Evolutionary conservation across 2,797 vertebrate genomes (phyloP).

Genomic region (Sebastes trivittatus): DNA sequence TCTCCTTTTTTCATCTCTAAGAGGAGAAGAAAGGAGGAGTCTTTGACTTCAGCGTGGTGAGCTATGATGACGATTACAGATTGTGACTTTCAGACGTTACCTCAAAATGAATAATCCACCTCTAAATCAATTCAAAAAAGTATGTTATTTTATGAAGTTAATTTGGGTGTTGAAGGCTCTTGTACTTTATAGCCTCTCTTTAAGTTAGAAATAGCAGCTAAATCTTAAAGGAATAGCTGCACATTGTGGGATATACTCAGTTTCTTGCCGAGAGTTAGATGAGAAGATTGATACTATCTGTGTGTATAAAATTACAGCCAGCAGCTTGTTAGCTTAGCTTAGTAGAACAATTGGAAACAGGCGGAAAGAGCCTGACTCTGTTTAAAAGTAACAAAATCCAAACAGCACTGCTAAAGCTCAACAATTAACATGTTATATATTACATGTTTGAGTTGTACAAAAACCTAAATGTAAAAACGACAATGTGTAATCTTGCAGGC

Average conservation of each 20-base stretch:
- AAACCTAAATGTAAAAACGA: neutral
- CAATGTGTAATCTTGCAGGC: neutral
- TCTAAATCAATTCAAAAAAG: neutral
- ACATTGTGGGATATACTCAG: neutral
- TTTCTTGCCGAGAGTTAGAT: neutral
- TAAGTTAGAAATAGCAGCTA: neutral
- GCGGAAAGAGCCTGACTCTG: neutral
- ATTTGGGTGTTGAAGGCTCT: neutral
- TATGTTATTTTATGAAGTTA: neutral
- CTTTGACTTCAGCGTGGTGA: neutral
- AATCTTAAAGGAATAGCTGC: neutral
- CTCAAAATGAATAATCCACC: neutral
- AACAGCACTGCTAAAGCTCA: neutral
- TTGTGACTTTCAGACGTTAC: conserved; percentile 17
- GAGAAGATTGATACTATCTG: neutral
- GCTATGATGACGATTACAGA: neutral
- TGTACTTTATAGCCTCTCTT: neutral
- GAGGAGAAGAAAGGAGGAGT: conserved; percentile 11
- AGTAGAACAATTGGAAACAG: neutral
- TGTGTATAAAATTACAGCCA: neutral
- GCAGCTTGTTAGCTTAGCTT: neutral
- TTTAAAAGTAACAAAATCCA: neutral
- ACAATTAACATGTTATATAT: neutral
- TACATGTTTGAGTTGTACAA: neutral
- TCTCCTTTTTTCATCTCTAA: conserved; percentile 2